Base-by-base conservation (phyloP, 2,888 invertebrate species). In the Amphiduros pacificus region DNA sequence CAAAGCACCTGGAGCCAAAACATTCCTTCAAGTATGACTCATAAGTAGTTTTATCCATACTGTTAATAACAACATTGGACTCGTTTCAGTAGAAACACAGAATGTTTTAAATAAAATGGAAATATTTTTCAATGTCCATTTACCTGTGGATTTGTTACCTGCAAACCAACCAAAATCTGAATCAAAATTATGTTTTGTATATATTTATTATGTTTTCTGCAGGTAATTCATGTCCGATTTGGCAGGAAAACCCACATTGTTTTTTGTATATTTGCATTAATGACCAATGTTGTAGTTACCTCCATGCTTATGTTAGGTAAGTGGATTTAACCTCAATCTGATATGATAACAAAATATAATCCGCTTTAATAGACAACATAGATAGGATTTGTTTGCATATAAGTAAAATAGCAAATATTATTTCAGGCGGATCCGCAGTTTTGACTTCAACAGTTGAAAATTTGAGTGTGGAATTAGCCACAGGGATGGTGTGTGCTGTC, bases 1-100 rank as follows among this genome's bases (percentile, higher is more conserved):
- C 6, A 70, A 76, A 49, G 80, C 80, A 0, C 80, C 79, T 0
- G 79, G 79, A 6, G 79, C 79, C 36, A 78, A 80, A 62, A 80
- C 80, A 0, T 80, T 77, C 60, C 70, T 80, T 2, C 79, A 80
- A 61, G 75, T n/a, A n/a, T n/a, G n/a, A n/a, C n/a, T n/a, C n/a
- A n/a, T n/a, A n/a, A n/a, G n/a, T n/a, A n/a, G n/a, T 73, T n/a
- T n/a, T n/a, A n/a, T n/a, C n/a, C n/a, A n/a, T n/a, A n/a, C n/a
- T n/a, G n/a, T n/a, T n/a, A n/a, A n/a, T n/a, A n/a, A n/a, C n/a
- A n/a, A n/a, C n/a, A n/a, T n/a, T n/a, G n/a, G n/a, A n/a, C n/a
- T n/a, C n/a, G n/a, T n/a, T n/a, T n/a, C n/a, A n/a, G n/a, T n/a
- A n/a, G n/a, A n/a, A n/a, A n/a, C n/a, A n/a, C n/a, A n/a, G n/a